These are phyloP conservation scores for Leptodactylus fuscus DNA, from an alignment of 2,113 vertebrate genomes.

Conservation along the genomic window DNA sequence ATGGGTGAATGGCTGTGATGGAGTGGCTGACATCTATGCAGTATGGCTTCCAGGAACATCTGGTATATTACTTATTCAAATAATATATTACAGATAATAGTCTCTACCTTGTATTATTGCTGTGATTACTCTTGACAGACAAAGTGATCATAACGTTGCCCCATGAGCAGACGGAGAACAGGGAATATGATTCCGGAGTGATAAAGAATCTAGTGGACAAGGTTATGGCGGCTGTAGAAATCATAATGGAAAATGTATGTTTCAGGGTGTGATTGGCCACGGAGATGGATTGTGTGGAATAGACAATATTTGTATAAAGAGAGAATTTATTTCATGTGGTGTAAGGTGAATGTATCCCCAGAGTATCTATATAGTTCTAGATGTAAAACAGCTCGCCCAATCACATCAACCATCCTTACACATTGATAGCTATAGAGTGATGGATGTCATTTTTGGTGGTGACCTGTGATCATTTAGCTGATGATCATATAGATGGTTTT, in stretches of 20 bases:
- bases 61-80: constrained; percentile 55
- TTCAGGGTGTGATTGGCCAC: constrained; percentile 27
- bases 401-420: neutral
- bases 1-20: constrained; percentile 57
- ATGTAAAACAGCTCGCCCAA: neutral
- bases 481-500: neutral
- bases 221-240: constrained; percentile 34
- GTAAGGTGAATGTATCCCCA: constrained; percentile 17
- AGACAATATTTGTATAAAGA: constrained; percentile 31
- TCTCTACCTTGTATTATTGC: constrained; percentile 56
- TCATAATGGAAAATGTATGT: constrained; percentile 51
- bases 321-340: constrained; percentile 39
- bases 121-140: constrained; percentile 58
- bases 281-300: constrained; percentile 39
- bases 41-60: constrained; percentile 57
- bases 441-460: neutral
- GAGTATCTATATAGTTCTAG: constrained; percentile 15
- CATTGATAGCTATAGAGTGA: neutral
- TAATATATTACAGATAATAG: constrained; percentile 60
- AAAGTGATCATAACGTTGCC: constrained; percentile 58
- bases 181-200: constrained; percentile 46
- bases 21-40: constrained; percentile 54
- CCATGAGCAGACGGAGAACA: constrained; percentile 16
- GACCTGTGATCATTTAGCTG: neutral
- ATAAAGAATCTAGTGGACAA: constrained; percentile 46